Evolutionary conservation across 2,888 invertebrate genomes (phyloP).

Genomic region (Schizotus pectinicornis): DNA sequence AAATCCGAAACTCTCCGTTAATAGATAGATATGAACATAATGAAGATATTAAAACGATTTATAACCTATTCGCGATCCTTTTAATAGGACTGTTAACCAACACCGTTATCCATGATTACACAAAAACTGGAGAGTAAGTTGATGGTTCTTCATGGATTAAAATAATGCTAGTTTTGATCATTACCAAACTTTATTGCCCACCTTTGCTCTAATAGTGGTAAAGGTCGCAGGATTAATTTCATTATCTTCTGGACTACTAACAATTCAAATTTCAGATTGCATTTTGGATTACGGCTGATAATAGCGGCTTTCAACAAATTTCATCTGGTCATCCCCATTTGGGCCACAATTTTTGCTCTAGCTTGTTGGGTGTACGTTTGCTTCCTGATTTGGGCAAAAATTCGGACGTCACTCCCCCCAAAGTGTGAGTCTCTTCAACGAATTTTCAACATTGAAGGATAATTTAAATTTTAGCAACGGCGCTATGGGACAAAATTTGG

Average conservation of each 20-base stretch:
- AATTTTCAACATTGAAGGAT: neutral
- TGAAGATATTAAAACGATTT: constrained; percentile 33
- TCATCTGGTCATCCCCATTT: constrained; percentile 63
- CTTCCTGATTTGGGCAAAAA: constrained; percentile 60
- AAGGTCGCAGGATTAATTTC: too few relatives aligned
- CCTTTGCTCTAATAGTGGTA: too few relatives aligned
- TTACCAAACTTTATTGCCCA: neutral
- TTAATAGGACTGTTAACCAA: constrained; percentile 27
- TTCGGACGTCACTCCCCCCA: constrained; percentile 44
- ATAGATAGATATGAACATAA: constrained; percentile 30
- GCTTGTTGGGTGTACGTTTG: constrained; percentile 57
- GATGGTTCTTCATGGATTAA: too few relatives aligned
- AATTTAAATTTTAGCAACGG: constrained; percentile 46
- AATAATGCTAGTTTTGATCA: constrained; percentile 4
- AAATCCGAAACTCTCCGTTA: constrained; percentile 28
- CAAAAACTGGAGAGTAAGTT: constrained; percentile 76
- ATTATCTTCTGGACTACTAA: too few relatives aligned
- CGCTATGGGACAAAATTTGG: constrained; percentile 56
- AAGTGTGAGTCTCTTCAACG: constrained; percentile 48
- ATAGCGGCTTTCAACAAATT: constrained; percentile 65
- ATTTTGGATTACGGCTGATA: constrained; percentile 66
- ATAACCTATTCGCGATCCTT: constrained; percentile 28
- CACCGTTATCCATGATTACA: constrained; percentile 69
- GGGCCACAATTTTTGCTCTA: constrained; percentile 60
- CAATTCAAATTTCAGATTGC: constrained; percentile 60